Evolutionary conservation across 2,797 vertebrate species (phyloP).

Genomic region (Enoplosus armatus): DNA sequence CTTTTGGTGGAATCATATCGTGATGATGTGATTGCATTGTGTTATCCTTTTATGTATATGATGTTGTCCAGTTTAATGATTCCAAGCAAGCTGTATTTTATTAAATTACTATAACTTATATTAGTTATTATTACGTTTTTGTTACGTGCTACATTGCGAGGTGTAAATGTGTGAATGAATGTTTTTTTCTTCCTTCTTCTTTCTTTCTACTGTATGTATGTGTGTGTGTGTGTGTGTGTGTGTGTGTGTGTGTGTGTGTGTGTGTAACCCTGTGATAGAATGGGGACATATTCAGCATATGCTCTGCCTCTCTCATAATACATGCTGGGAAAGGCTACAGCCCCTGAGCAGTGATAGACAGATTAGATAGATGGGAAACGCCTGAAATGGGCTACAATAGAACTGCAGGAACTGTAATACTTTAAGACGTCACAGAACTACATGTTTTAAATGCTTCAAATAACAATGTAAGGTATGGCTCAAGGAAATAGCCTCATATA

Average conservation of each 20-base stretch:
- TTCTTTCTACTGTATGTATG: background rate
- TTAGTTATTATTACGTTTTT: too few relatives aligned
- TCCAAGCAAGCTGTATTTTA: background rate
- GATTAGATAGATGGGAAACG: background rate
- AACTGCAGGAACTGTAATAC: background rate
- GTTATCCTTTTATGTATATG: too few relatives aligned
- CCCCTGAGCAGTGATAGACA: background rate
- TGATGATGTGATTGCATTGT: background rate
- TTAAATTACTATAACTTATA: background rate
- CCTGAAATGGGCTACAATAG: background rate
- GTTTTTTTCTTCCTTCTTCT: too few relatives aligned
- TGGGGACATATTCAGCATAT: background rate
- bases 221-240: background rate
- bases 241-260: background rate
- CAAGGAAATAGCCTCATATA: background rate
- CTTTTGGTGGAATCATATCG: background rate
- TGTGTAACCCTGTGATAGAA: background rate
- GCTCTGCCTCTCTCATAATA: background rate
- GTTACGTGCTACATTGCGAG: too few relatives aligned
- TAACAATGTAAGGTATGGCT: background rate
- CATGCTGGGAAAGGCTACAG: conserved; percentile 4
- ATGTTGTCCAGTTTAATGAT: background rate
- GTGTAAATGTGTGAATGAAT: background rate
- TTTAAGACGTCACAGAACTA: background rate
- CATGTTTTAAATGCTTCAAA: background rate